Evolutionary conservation across 2,888 invertebrate genomes (phyloP).

Genomic region (Leptinotarsa rubiginosa): DNA sequence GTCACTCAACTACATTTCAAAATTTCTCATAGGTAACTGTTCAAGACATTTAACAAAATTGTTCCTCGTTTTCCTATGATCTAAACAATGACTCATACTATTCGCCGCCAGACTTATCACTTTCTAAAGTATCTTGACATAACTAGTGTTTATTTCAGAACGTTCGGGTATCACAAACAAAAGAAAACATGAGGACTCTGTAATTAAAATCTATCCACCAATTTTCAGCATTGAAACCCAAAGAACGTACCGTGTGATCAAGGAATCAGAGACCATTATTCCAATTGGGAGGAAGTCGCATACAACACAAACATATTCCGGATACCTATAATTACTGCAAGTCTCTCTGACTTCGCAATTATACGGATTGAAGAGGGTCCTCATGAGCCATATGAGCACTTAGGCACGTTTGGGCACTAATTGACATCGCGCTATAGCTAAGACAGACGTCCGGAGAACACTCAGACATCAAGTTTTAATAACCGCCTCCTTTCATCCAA

Average conservation of each 20-base stretch:
- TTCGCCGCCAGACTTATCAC: not conserved
- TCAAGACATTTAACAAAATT: no score
- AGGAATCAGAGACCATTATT: slow-evolving; percentile 32
- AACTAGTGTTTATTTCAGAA: slow-evolving; percentile 3
- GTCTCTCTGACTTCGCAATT: slow-evolving; percentile 54
- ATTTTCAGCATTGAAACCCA: slow-evolving; percentile 3
- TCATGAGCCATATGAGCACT: slow-evolving; percentile 55
- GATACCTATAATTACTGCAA: slow-evolving; percentile 52
- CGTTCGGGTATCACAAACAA: slow-evolving; percentile 1
- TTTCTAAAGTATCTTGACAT: slow-evolving; percentile 3
- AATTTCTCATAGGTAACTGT: no score
- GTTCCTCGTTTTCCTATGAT: not conserved
- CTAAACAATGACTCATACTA: not conserved
- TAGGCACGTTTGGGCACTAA: slow-evolving; percentile 59
- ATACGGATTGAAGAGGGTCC: slow-evolving; percentile 45
- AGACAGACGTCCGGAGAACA: slow-evolving; percentile 16
- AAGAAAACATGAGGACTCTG: not conserved
- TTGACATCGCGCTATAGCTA: slow-evolving; percentile 48
- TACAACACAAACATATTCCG: slow-evolving; percentile 51
- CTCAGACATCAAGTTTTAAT: slow-evolving; percentile 23
- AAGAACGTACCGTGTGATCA: slow-evolving; percentile 17
- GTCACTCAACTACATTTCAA: no score
- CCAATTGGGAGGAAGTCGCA: slow-evolving; percentile 21
- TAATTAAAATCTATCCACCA: slow-evolving; percentile 7
- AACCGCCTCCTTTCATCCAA: not conserved